A percentile compares a stretch with the other conserved stretches of the same genome.
These are phyloP conservation scores for Halcyon chelicuti DNA, from an alignment of 2,797 vertebrate species.

Conservation along the genomic window DNA sequence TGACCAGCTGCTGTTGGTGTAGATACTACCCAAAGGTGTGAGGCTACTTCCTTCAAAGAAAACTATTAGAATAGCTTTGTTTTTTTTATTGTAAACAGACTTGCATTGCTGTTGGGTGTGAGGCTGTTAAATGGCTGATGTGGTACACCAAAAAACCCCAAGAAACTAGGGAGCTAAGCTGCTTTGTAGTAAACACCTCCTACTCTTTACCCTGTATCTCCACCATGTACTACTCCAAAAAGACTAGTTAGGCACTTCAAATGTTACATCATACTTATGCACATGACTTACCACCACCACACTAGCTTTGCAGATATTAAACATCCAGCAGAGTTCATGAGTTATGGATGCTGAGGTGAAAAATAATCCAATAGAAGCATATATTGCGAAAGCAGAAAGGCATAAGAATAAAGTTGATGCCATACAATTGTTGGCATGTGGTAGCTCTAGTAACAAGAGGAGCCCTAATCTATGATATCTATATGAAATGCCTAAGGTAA, in stretches of 20 bases:
- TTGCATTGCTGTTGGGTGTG: background rate
- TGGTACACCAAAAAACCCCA: background rate
- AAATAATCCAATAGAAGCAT: background rate
- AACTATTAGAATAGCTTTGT: background rate
- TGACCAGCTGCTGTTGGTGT: background rate
- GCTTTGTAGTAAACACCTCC: background rate
- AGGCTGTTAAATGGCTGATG: background rate
- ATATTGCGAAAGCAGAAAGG: background rate
- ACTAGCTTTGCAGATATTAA: background rate
- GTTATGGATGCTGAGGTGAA: background rate
- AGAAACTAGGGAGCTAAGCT: background rate
- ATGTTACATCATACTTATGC: background rate
- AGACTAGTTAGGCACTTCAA: background rate
- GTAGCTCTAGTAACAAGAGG: background rate
- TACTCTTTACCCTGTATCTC: background rate
- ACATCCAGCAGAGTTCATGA: background rate
- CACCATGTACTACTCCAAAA: background rate
- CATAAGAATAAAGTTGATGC: background rate
- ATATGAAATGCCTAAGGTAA: background rate
- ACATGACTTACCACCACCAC: background rate
- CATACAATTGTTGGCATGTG: background rate
- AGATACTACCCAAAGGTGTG: background rate
- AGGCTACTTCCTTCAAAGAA: background rate
- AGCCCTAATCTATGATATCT: background rate
- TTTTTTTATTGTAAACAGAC: background rate